Evolutionary conservation across 1,140 invertebrate species (phyloP).

Genomic region (Medauroidea extradentata): DNA sequence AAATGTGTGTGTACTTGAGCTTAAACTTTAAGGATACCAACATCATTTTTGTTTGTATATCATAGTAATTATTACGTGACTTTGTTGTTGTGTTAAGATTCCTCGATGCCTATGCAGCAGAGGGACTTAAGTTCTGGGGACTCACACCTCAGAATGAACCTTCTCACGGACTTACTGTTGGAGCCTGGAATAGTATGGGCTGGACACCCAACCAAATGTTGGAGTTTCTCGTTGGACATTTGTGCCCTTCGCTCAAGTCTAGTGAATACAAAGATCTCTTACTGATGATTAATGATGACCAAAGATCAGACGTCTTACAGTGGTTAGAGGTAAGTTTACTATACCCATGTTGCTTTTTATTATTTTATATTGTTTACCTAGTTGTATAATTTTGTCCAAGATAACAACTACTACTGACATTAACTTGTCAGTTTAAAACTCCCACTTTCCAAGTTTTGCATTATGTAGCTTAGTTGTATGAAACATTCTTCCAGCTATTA

Average conservation of each 20-base stretch:
- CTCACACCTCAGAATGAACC: slow-evolving; percentile 51
- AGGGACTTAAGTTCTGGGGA: slow-evolving; percentile 55
- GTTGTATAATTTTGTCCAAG: too few species aligned
- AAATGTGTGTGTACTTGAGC: too few species aligned
- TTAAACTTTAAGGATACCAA: too few species aligned
- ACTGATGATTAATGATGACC: slow-evolving; percentile 55
- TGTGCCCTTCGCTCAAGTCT: slow-evolving; percentile 48
- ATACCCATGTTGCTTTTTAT: too few species aligned
- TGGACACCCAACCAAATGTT: slow-evolving; percentile 47
- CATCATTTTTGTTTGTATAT: too few species aligned
- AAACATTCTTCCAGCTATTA: too few species aligned
- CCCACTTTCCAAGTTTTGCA: too few species aligned
- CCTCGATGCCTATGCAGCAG: slow-evolving; percentile 51
- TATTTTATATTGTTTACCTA: too few species aligned
- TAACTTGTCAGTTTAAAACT: too few species aligned
- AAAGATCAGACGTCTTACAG: slow-evolving; percentile 45
- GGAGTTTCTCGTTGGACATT: slow-evolving; percentile 48
- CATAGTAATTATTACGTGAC: too few species aligned
- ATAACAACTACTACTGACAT: too few species aligned
- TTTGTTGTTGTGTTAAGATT: slow-evolving; percentile 44
- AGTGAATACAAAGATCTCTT: slow-evolving; percentile 41
- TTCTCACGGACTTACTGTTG: not conserved
- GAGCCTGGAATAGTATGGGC: slow-evolving; percentile 55
- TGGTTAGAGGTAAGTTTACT: slow-evolving; percentile 49
- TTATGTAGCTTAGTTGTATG: too few species aligned